Conservation (phyloP, 2,113 vertebrate species). For the Mesocricetus auratus region DNA sequence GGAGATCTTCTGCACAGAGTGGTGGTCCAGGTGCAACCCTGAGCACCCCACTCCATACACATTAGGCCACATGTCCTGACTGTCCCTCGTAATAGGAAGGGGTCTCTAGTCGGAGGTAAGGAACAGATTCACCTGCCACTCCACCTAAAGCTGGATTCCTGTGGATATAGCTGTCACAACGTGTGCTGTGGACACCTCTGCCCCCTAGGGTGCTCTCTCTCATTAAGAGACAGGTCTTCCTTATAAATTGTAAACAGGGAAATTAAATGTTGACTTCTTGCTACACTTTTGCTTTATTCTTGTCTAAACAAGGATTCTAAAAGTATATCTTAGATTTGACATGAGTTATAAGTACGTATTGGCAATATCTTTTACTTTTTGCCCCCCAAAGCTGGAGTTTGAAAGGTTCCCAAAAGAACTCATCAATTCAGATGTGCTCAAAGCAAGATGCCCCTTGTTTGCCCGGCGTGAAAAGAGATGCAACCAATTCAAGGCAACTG, state of each 20-base stretch:
- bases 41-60: background rate
- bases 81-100: background rate
- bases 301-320: background rate
- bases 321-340: background rate
- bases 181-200: accelerated
- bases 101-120: background rate
- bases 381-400: background rate
- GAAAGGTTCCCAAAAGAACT: conserved; percentile 10
- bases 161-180: no score
- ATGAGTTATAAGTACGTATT: conserved; percentile 7
- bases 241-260: background rate
- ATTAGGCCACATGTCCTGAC: background rate
- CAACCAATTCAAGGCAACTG: background rate
- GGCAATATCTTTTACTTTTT: conserved; percentile 25
- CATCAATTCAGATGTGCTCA: background rate
- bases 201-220: background rate
- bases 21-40: background rate
- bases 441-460: background rate
- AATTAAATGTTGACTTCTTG: background rate
- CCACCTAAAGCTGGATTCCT: accelerated
- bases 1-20: background rate
- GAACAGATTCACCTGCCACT: background rate
- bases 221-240: background rate
- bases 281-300: background rate
- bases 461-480: background rate